Conservation (phyloP, 2,113 vertebrate species). For the Lepidothrix coronata region DNA sequence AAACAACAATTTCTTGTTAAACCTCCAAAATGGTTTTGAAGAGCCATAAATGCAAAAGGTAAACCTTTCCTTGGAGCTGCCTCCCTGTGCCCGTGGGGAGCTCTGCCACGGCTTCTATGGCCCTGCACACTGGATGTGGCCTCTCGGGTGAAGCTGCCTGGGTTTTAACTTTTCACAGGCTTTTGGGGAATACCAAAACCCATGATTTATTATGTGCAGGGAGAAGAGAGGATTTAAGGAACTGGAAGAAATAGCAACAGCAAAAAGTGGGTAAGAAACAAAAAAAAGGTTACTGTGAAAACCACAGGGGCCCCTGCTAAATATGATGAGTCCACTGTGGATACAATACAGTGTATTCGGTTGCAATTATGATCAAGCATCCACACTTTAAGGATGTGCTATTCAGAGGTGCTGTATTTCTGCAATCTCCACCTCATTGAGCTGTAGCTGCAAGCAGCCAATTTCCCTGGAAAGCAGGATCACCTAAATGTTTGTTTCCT, state of each 20-base stretch:
- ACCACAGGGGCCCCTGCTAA: background rate
- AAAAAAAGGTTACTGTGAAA: background rate
- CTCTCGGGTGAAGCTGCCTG: background rate
- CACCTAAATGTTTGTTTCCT: slow-evolving; percentile 12
- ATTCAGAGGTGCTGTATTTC: background rate
- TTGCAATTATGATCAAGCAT: background rate
- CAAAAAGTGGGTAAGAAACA: background rate
- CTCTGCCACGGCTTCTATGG: background rate
- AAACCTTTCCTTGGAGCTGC: background rate
- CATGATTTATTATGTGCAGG: background rate
- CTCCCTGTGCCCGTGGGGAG: background rate
- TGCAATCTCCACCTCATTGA: background rate
- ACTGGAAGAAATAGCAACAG: background rate
- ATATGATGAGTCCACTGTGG: background rate
- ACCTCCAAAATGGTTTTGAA: background rate
- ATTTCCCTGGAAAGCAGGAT: background rate
- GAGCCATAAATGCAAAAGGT: background rate
- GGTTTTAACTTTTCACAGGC: background rate
- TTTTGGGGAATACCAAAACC: background rate
- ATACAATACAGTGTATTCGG: background rate
- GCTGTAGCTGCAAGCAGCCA: background rate
- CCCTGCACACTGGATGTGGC: background rate
- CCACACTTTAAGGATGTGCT: background rate
- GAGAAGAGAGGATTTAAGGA: background rate
- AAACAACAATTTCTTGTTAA: background rate